Evolutionary conservation across 2,888 invertebrate species (phyloP).

Genomic region (Pristionchus entomophagus): DNA sequence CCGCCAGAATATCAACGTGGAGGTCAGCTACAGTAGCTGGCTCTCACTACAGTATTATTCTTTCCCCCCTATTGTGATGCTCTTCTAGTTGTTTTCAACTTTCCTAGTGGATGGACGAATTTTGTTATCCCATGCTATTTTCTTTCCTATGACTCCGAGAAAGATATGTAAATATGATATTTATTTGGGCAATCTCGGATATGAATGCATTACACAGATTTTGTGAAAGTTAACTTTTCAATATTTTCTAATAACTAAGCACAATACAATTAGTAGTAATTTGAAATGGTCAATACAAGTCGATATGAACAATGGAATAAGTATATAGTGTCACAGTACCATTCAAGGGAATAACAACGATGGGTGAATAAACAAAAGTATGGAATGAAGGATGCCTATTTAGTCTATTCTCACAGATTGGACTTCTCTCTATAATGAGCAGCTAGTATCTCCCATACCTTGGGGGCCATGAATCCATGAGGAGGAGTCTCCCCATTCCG

Average conservation of each 20-base stretch:
- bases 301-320: too few relatives aligned
- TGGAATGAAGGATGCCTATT: neutral
- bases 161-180: too few relatives aligned
- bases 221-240: neutral
- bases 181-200: constrained; percentile 14
- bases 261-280: constrained; percentile 1
- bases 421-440: constrained; percentile 58
- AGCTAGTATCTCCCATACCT: constrained; percentile 84
- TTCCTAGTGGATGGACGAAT: too few relatives aligned
- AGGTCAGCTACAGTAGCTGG: too few relatives aligned
- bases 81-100: too few relatives aligned
- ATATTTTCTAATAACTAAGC: neutral
- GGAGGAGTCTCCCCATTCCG: constrained; percentile 90
- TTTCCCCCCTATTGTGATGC: too few relatives aligned
- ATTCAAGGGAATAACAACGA: neutral
- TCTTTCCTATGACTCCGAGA: too few relatives aligned
- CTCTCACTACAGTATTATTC: too few relatives aligned
- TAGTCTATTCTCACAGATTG: neutral
- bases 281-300: neutral
- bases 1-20: too few relatives aligned
- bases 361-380: neutral
- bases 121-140: too few relatives aligned
- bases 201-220: constrained; percentile 10
- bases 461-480: constrained; percentile 96
- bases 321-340: too few relatives aligned